Base-by-base conservation (phyloP, 1,140 invertebrate genomes). In the Panagrolaimus sp. region DNA sequence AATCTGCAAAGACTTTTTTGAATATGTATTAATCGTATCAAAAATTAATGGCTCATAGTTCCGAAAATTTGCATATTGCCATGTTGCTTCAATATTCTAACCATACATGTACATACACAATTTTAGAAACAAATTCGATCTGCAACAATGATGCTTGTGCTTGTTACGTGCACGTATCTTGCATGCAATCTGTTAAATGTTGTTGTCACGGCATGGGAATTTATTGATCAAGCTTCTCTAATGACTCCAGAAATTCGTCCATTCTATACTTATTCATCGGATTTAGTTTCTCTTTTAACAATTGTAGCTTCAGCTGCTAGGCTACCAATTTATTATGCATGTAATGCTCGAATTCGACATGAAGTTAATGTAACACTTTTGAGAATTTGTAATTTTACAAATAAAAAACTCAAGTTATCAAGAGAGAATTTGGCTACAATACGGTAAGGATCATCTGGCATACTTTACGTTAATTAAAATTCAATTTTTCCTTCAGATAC, bases 101-200 rank as follows among this genome's bases (percentile, higher is more conserved):
- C n/a, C n/a, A n/a, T n/a, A n/a, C n/a, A n/a, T n/a, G n/a, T n/a
- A n/a, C n/a, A n/a, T n/a, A n/a, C n/a, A n/a, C 42, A 23, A 38
- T 46, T 20, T 66, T 11, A 31, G 72, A 75, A 74, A 62, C 79
- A 81, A 38, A 81, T 79, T 16, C 74, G 78, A n/a, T 70, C 79
- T 0, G 79, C 79, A 43, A 80, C 78, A 9, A 42, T 64, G 23
- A 76, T 81, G 76, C 67, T 80, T 9, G 77, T 80, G 1, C 57
- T 70, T 27, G 73, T 81, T 11, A 74, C 78, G 5, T 76, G 69
- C 67, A 74, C 74, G n/a, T 80, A 80, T 62, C 43, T 80, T 5
- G 72, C 68, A 9, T 80, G 80, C 0, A 80, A 80, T 57, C 38
- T 79, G 5, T 70, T 79, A 11, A 79, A 76, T 57, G 78, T 80